Percentiles rank a stretch among this genome's conserved stretches.
These are phyloP conservation scores for Henricia sp. DNA, from an alignment of 53 echinoderm and acorn worm genomes.

Conservation along the genomic window DNA sequence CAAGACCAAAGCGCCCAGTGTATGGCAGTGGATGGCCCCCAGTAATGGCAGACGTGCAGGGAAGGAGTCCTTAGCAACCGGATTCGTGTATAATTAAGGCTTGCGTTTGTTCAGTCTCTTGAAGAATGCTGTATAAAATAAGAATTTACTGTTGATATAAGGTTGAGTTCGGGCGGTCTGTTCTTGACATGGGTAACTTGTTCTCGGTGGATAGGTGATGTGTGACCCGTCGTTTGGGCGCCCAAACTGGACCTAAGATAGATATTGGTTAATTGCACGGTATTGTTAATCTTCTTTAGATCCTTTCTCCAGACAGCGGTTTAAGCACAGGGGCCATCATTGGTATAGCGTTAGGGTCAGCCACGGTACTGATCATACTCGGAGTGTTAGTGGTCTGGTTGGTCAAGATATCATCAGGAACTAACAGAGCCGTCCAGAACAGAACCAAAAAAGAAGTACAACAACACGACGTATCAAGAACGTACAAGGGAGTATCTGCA, in stretches of 20 bases:
- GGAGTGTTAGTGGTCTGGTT: not conserved
- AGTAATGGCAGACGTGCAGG: too few relatives aligned
- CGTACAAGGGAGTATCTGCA: too few relatives aligned
- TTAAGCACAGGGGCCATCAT: slow-evolving; percentile 15
- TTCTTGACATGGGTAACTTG: not conserved
- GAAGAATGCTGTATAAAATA: not conserved
- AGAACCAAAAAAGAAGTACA: too few relatives aligned
- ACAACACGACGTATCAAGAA: too few relatives aligned
- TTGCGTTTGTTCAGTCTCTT: too few relatives aligned
- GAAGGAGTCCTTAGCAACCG: too few relatives aligned
- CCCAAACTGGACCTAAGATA: not conserved
- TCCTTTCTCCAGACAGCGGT: not conserved
- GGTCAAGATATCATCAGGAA: not conserved
- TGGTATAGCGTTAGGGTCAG: slow-evolving; percentile 6
- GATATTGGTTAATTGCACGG: not conserved
- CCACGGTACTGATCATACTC: not conserved
- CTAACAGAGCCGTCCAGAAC: not conserved
- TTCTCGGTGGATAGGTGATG: not conserved
- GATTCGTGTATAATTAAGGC: too few relatives aligned
- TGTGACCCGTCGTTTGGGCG: too few relatives aligned
- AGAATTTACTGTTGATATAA: too few relatives aligned
- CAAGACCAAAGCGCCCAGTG: too few relatives aligned
- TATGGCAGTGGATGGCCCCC: too few relatives aligned
- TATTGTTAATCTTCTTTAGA: not conserved
- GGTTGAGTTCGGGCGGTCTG: too few relatives aligned